Conservation (phyloP, 30 jellyfish, hydroid and myxozoan genomes). For the Phacellophora camtschatica region DNA sequence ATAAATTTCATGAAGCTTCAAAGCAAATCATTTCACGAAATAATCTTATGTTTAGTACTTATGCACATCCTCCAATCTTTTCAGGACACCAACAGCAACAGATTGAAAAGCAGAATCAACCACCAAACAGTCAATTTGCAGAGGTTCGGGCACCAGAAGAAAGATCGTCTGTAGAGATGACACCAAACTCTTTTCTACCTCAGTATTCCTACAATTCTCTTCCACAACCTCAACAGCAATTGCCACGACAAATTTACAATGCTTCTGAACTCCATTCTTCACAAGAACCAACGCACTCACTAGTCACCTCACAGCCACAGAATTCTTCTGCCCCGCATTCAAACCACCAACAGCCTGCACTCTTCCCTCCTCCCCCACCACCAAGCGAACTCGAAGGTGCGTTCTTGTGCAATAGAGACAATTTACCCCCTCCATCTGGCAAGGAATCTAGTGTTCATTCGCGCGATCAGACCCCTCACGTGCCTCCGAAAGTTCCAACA, state of each 20-base stretch:
- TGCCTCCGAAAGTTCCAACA: conserved; percentile 36
- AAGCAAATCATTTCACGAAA: too few relatives aligned
- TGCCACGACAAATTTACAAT: background rate
- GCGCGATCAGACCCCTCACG: background rate
- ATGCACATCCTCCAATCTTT: too few relatives aligned
- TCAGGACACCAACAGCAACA: too few relatives aligned
- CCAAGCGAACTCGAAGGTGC: conserved; percentile 28
- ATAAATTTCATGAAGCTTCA: too few relatives aligned
- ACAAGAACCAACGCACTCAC: background rate
- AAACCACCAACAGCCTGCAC: background rate
- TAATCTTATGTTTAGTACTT: too few relatives aligned
- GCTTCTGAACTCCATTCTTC: background rate
- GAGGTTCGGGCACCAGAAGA: too few relatives aligned
- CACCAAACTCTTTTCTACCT: too few relatives aligned
- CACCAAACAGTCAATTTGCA: too few relatives aligned
- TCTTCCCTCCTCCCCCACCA: conserved; percentile 73
- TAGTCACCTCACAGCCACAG: background rate
- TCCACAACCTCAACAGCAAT: background rate
- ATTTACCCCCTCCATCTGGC: conserved; percentile 66
- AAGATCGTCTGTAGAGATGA: too few relatives aligned
- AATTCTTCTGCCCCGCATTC: background rate
- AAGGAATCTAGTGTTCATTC: conserved; percentile 12
- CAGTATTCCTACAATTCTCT: too few relatives aligned
- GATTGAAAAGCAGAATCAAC: too few relatives aligned
- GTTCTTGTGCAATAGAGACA: conserved; percentile 36